A percentile compares a stretch with the other conserved stretches of the same genome.
phyloP scores from a whole-genome alignment of 1,140 invertebrate genomes.

The Drosophila ambigua region DNA sequence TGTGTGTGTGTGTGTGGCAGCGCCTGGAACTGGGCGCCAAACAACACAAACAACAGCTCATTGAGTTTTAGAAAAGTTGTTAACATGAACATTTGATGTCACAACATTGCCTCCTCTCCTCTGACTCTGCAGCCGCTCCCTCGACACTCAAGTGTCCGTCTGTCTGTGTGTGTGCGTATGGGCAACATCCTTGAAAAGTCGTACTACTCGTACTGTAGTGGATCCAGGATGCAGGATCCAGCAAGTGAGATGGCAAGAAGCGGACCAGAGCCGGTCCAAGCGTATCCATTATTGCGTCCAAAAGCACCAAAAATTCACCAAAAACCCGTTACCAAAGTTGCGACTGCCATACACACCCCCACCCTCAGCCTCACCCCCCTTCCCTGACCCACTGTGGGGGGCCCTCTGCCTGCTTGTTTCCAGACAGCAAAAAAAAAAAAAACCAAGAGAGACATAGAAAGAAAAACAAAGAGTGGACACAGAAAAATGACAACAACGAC shows the following conservation, averaged over 20 bases:
- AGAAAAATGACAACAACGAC: constrained; percentile 36
- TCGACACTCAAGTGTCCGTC: background rate
- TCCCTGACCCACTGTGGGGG: too few species aligned
- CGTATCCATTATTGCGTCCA: constrained; percentile 64
- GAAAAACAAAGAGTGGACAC: constrained; percentile 34
- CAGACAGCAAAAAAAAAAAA: constrained; percentile 20
- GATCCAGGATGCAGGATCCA: background rate
- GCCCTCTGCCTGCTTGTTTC: background rate
- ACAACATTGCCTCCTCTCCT: constrained; percentile 60
- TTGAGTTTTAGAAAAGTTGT: constrained; percentile 82
- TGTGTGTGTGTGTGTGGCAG: constrained; percentile 14
- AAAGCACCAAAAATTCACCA: constrained; percentile 43
- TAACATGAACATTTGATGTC: constrained; percentile 82
- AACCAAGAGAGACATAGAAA: constrained; percentile 2
- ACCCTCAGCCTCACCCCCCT: background rate
- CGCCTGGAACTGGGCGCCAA: constrained; percentile 29
- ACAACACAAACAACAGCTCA: constrained; percentile 81
- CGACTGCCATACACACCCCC: constrained; percentile 2
- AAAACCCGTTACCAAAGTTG: constrained; percentile 50
- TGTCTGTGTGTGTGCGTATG: constrained; percentile 3
- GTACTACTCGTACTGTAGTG: constrained; percentile 11
- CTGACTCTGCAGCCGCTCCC: background rate
- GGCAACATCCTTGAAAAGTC: constrained; percentile 44
- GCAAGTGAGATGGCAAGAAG: constrained; percentile 20
- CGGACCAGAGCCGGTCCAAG: constrained; percentile 47